These are phyloP conservation scores for Megalopta genalis DNA, from an alignment of 1,140 invertebrate species.

Conservation along the genomic window DNA sequence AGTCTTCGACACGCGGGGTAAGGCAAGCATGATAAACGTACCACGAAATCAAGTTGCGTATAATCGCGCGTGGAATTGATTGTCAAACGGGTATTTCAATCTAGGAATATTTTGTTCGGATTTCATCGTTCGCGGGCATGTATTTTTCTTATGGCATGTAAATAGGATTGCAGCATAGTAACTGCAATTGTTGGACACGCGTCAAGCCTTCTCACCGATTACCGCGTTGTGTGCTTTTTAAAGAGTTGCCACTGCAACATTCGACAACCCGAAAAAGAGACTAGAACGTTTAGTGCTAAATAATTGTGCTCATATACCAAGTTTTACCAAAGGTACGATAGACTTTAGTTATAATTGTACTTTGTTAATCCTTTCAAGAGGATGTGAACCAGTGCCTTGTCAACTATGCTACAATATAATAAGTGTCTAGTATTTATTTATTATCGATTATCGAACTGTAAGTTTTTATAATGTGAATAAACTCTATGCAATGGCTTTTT, in stretches of 20 bases:
- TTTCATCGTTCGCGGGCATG: background rate
- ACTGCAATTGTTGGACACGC: constrained; percentile 10
- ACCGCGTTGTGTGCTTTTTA: background rate
- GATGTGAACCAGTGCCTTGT: constrained; percentile 66
- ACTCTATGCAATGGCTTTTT: constrained; percentile 54
- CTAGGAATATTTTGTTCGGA: constrained; percentile 7
- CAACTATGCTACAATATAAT: constrained; percentile 43
- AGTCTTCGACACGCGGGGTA: constrained; percentile 32
- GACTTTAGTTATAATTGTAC: constrained; percentile 6
- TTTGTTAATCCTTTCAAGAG: constrained; percentile 34
- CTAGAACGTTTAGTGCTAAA: background rate
- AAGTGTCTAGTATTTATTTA: constrained; percentile 68
- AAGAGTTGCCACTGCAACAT: background rate
- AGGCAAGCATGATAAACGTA: constrained; percentile 20
- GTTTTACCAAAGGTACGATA: constrained; percentile 47
- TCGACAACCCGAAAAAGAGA: background rate
- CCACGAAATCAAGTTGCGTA: constrained; percentile 21
- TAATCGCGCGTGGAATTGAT: constrained; percentile 55
- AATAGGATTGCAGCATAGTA: constrained; percentile 28
- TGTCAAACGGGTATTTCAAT: constrained; percentile 58
- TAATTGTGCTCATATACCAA: background rate
- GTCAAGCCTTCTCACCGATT: constrained; percentile 25
- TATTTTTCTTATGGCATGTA: constrained; percentile 45
- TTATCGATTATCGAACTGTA: constrained; percentile 50
- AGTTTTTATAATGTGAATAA: constrained; percentile 69